phyloP scores from a whole-genome alignment of 2,888 invertebrate species.

The Lomographa bimaculata region DNA sequence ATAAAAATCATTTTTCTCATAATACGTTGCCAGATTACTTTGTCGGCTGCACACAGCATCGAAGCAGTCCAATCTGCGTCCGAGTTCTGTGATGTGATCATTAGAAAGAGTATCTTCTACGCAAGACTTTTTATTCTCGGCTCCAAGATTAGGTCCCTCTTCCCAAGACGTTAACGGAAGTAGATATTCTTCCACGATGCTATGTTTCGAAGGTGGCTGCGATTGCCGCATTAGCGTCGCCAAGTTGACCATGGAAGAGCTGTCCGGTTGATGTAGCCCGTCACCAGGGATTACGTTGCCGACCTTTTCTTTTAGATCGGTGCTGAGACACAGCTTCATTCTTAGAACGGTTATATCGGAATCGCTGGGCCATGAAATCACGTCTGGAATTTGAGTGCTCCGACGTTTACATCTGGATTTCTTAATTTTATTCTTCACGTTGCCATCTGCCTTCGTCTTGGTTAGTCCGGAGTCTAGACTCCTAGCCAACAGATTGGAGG shows the following conservation, averaged over 20 bases:
- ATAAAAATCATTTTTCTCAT: conserved; percentile 43
- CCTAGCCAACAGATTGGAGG: conserved; percentile 47
- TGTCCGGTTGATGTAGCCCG: conserved; percentile 81
- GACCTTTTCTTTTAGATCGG: conserved; percentile 69
- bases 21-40: conserved; percentile 28
- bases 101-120: conserved; percentile 30
- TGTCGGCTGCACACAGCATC: conserved; percentile 38
- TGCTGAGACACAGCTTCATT: conserved; percentile 65
- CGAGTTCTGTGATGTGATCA: conserved; percentile 17
- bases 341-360: conserved; percentile 84
- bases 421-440: conserved; percentile 52
- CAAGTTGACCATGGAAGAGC: conserved; percentile 83
- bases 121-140: conserved; percentile 36
- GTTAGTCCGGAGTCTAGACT: conserved; percentile 63
- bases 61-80: conserved; percentile 26
- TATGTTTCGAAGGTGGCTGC: conserved; percentile 62
- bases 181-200: conserved; percentile 74
- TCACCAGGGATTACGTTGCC: conserved; percentile 78
- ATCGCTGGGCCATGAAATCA: conserved; percentile 81
- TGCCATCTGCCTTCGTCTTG: conserved; percentile 40
- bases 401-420: conserved; percentile 48
- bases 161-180: conserved; percentile 84
- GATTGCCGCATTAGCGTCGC: conserved; percentile 79
- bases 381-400: conserved; percentile 55
- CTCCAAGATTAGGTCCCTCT: conserved; percentile 44